Evolutionary conservation across 2,113 vertebrate genomes (phyloP), one percentile per base, ranked within the genome.

Genomic region (Pseudolaguvia tuberculata): DNA sequence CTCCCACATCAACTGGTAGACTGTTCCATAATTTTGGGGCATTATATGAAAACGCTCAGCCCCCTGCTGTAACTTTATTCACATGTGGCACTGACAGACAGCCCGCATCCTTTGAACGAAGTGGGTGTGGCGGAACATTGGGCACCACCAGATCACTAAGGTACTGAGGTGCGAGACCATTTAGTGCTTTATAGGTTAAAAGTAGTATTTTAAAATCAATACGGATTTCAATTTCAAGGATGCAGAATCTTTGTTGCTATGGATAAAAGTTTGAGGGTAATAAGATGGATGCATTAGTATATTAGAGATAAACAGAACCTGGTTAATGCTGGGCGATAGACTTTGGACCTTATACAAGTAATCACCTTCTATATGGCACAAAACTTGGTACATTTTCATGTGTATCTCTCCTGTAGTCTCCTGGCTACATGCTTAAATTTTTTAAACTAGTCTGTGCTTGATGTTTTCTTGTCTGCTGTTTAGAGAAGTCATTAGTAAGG

Each of bases 231-330:
- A n/a, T n/a, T n/a, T 69, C 71, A 56, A 21, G 21, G 7, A 69
- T 45, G 48, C 66, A 71, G 23, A 72, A 79, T 66, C 73, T 65
- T 50, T 75, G 86, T 86, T 83, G 81, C 84, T 80, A 85, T 84
- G 80, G 87, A 73, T 81, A 86, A 77, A 31, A 51, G 50, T 69
- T 78, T 83, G 78, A 77, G 72, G 74, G 76, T 69, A 73, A 68
- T 77, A 70, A 73, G 80, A 77, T 45, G 77, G 59, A 79, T 72
- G 78, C 70, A 42, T 55, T 75, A 76, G 59, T 75, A 75, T 79
- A 70, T 80, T 35, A 55, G 61, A 53, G 71, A 50, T 72, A 75
- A 47, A 70, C 61, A 58, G 42, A 77, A 61, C 58, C 48, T 65
- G 67, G 66, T 73, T 56, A 55, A 76, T 31, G 31, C 53, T 79